These are phyloP conservation scores for Balanococcus diminutus DNA, from an alignment of 2,888 invertebrate genomes.

Conservation along the genomic window DNA sequence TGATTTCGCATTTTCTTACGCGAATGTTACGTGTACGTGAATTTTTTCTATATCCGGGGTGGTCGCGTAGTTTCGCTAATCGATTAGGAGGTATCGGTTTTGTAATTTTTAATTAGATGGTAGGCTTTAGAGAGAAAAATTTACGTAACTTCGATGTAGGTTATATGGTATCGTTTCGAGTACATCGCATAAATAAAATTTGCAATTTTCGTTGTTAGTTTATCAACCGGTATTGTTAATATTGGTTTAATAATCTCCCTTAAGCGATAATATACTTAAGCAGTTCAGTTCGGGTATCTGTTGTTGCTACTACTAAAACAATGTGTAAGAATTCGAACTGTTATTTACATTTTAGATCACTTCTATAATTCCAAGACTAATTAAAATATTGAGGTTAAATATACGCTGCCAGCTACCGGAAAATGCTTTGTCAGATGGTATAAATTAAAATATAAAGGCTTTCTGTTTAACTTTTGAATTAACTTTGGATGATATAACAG, in stretches of 20 bases:
- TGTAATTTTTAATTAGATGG: background rate
- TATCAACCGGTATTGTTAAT: background rate
- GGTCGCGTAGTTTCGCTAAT: background rate
- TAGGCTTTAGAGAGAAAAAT: background rate
- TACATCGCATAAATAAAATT: background rate
- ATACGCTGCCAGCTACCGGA: slow-evolving; percentile 42
- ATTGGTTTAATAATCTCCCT: slow-evolving; percentile 24
- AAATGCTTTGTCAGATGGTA: slow-evolving; percentile 39
- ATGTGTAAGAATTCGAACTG: slow-evolving; percentile 7
- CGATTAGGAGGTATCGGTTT: background rate
- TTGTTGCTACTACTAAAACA: background rate
- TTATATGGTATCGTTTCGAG: background rate
- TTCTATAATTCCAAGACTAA: slow-evolving; percentile 41
- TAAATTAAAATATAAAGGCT: slow-evolving; percentile 42
- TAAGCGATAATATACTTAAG: background rate
- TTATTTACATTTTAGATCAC: slow-evolving; percentile 50
- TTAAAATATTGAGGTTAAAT: slow-evolving; percentile 49
- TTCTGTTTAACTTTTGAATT: slow-evolving; percentile 50
- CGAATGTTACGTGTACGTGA: background rate
- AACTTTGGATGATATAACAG: slow-evolving; percentile 39
- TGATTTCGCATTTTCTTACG: slow-evolving; percentile 52
- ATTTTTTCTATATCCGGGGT: background rate
- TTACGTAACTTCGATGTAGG: no score
- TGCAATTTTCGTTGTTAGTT: background rate
- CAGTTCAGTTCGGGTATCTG: background rate